Evolutionary conservation across 1,140 invertebrate species (phyloP).

Genomic region (Solen grandis): DNA sequence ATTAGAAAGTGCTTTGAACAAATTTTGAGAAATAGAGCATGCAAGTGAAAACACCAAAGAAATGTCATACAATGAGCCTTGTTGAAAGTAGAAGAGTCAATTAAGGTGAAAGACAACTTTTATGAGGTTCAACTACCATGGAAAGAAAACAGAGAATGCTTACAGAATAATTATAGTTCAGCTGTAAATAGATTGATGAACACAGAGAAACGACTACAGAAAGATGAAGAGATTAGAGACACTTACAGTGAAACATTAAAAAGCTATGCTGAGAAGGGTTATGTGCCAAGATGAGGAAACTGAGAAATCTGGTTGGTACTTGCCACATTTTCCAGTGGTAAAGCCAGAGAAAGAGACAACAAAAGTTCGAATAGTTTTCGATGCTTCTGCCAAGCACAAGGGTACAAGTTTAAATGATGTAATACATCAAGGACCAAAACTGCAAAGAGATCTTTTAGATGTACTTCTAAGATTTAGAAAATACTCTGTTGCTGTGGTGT

Average conservation of each 20-base stretch:
- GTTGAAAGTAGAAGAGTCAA: constrained; percentile 3
- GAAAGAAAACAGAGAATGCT: background rate
- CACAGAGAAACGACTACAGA: constrained; percentile 11
- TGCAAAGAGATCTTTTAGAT: constrained; percentile 71
- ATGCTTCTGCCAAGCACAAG: constrained; percentile 29
- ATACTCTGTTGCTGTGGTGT: constrained; percentile 41
- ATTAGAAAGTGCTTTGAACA: background rate
- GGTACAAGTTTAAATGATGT: constrained; percentile 46
- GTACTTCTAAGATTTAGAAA: constrained; percentile 61
- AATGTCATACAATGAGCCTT: background rate
- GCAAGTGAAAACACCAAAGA: background rate
- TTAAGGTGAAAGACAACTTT: background rate
- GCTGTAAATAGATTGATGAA: constrained; percentile 7
- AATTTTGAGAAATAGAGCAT: constrained; percentile 6
- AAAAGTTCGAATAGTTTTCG: constrained; percentile 43
- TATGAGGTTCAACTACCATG: constrained; percentile 15
- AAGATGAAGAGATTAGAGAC: background rate
- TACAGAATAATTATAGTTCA: constrained; percentile 11
- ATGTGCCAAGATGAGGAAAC: background rate
- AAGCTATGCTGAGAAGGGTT: background rate
- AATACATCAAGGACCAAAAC: constrained; percentile 69
- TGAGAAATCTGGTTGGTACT: constrained; percentile 19
- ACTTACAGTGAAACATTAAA: background rate
- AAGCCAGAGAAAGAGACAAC: constrained; percentile 42
- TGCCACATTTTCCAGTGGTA: constrained; percentile 51